phyloP scores from a whole-genome alignment of 2,113 vertebrate genomes.

The Trinectes maculatus region DNA sequence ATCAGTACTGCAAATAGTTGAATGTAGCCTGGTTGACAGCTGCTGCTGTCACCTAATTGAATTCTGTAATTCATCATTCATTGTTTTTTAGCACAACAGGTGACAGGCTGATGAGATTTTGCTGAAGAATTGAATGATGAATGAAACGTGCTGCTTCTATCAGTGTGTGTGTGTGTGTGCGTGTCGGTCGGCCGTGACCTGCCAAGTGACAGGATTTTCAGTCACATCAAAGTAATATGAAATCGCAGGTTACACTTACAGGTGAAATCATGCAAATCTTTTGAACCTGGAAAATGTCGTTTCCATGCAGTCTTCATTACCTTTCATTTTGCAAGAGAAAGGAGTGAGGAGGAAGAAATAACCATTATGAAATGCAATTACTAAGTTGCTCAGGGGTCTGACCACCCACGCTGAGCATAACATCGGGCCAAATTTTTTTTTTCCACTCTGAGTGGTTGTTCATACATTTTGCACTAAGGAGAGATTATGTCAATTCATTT shows the following conservation, averaged over 20 bases:
- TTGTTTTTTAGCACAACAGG: constrained; percentile 59
- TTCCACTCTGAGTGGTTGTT: constrained; percentile 55
- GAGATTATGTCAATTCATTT: constrained; percentile 67
- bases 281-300: constrained; percentile 30
- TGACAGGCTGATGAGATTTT: constrained; percentile 57
- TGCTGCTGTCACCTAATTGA: constrained; percentile 65
- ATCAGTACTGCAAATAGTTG: constrained; percentile 58
- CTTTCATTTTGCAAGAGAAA: constrained; percentile 13
- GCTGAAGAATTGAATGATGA: constrained; percentile 60
- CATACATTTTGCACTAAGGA: constrained; percentile 64
- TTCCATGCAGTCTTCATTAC: constrained; percentile 38
- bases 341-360: constrained; percentile 45
- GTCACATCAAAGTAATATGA: constrained; percentile 41
- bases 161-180: constrained; percentile 23
- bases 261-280: constrained; percentile 30
- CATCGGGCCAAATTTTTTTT: constrained; percentile 55
- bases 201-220: constrained; percentile 23
- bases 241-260: constrained; percentile 29
- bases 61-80: constrained; percentile 64
- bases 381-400: constrained; percentile 58
- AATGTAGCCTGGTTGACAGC: constrained; percentile 64
- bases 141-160: constrained; percentile 47
- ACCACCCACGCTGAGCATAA: constrained; percentile 45
- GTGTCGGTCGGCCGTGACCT: constrained; percentile 1
- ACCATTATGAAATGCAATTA: constrained; percentile 67